phyloP scores from a whole-genome alignment of 2,113 vertebrate species.

The Lycaon pictus region DNA sequence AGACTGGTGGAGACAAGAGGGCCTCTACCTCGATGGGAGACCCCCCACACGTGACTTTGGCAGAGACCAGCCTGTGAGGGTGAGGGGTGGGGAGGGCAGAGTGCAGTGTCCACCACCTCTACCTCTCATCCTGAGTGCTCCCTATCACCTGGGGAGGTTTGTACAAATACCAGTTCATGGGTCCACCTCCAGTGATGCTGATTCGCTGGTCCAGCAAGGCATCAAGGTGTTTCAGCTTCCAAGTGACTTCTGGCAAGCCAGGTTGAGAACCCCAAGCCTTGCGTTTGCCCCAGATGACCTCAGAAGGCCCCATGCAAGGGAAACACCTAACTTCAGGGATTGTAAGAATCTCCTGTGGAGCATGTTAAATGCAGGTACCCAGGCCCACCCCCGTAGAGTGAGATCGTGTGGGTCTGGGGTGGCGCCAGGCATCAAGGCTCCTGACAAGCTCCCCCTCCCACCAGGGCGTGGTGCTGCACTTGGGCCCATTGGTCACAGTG shows the following conservation, averaged over 20 bases:
- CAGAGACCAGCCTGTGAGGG: neutral
- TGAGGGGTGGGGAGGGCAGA: neutral
- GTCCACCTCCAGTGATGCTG: neutral
- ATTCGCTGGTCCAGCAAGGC: neutral
- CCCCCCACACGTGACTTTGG: neutral
- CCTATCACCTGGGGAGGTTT: neutral
- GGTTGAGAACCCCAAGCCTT: neutral
- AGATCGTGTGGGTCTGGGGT: neutral
- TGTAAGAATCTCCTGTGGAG: neutral
- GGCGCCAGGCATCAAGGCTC: fast-evolving
- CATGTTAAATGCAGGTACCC: neutral
- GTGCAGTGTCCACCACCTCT: neutral
- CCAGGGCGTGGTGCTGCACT: neutral
- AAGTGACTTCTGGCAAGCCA: neutral
- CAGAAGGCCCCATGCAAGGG: neutral
- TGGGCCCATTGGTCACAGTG: fast-evolving
- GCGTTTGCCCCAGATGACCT: neutral
- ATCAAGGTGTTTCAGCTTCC: neutral
- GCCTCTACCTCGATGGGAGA: neutral
- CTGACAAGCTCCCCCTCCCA: neutral
- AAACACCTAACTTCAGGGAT: neutral
- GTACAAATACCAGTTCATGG: neutral
- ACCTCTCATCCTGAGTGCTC: neutral
- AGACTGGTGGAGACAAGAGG: neutral
- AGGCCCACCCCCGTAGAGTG: neutral